phyloP scores from a whole-genome alignment of 1,140 invertebrate genomes.

The Trichoplusia ni region DNA sequence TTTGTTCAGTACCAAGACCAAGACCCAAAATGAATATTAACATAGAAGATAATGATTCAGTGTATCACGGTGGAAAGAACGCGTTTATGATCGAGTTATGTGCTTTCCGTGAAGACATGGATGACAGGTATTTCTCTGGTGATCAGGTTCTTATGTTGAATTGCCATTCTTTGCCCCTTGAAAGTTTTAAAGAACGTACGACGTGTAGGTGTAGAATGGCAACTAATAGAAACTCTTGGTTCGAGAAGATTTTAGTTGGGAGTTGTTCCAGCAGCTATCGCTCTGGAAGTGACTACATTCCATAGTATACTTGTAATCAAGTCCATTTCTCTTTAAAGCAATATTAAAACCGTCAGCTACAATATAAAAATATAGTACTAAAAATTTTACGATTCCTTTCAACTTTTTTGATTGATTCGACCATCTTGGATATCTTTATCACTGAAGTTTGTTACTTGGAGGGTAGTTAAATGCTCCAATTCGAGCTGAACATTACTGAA shows the following conservation, averaged over 20 bases:
- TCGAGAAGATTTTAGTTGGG: too few relatives aligned
- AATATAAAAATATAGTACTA: slow-evolving; percentile 17
- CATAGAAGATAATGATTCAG: not conserved
- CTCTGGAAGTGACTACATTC: too few relatives aligned
- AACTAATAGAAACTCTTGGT: too few relatives aligned
- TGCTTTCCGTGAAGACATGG: slow-evolving; percentile 57
- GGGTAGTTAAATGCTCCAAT: slow-evolving; percentile 20
- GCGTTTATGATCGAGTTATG: slow-evolving; percentile 69
- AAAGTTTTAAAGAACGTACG: too few relatives aligned
- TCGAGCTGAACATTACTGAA: slow-evolving; percentile 18
- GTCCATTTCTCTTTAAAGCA: slow-evolving; percentile 3
- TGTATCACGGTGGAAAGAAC: slow-evolving; percentile 50
- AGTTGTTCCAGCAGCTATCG: too few relatives aligned
- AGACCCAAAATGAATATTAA: not conserved
- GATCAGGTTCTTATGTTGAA: too few relatives aligned
- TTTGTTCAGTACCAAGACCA: not conserved
- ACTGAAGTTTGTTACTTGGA: slow-evolving; percentile 19
- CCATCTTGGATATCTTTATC: slow-evolving; percentile 22
- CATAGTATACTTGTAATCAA: slow-evolving; percentile 7
- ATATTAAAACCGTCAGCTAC: slow-evolving; percentile 3
- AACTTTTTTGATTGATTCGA: slow-evolving; percentile 20
- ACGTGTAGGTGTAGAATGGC: too few relatives aligned
- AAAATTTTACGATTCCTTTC: slow-evolving; percentile 17
- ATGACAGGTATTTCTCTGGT: too few relatives aligned
- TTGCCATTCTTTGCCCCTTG: too few relatives aligned